A percentile compares a stretch with the other conserved stretches of the same genome.
Evolutionary conservation across 2,113 vertebrate genomes (phyloP).

Genomic region (Albula goreensis): DNA sequence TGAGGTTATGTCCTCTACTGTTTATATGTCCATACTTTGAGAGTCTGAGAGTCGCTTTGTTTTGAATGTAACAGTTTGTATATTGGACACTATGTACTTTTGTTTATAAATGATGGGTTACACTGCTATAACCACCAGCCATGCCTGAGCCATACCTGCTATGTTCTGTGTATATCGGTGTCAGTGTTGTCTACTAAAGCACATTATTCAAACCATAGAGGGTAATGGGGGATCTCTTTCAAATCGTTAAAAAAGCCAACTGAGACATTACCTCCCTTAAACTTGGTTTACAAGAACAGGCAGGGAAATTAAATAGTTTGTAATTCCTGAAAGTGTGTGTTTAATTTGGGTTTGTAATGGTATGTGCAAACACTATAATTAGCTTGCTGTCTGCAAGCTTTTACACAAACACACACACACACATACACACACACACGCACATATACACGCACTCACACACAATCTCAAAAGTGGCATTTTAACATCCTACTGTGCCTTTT

Average conservation of each 20-base stretch:
- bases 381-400: too few relatives aligned
- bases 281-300: not conserved
- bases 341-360: not conserved
- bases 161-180: not conserved
- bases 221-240: not conserved
- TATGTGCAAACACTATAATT: too few relatives aligned
- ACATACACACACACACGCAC: too few relatives aligned
- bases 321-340: not conserved
- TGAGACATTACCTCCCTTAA: not conserved
- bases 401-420: too few relatives aligned
- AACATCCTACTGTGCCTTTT: too few relatives aligned
- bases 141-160: not conserved
- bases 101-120: not conserved
- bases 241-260: not conserved
- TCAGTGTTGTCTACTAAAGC: not conserved
- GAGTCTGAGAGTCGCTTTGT: not conserved
- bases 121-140: not conserved
- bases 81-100: not conserved
- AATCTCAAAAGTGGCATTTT: not conserved
- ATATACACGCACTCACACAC: too few relatives aligned
- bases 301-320: not conserved
- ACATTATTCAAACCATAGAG: not conserved
- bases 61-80: not conserved
- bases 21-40: not conserved
- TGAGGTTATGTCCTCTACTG: not conserved